Evolutionary conservation across 2,113 vertebrate species (phyloP), one percentile per base, ranked within the genome.

Genomic region (Micronycteris hirsuta): DNA sequence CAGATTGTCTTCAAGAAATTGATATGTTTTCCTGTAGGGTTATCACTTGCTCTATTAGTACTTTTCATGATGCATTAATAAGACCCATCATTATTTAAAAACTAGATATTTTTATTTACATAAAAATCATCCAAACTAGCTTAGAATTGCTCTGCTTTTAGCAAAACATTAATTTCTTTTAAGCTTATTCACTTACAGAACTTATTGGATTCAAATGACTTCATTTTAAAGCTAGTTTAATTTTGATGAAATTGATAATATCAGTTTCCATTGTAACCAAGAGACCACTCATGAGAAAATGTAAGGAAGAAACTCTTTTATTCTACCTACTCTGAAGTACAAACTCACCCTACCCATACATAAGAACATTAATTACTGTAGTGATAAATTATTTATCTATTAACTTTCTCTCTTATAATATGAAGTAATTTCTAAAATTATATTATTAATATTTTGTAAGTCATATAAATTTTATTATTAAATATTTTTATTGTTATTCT

Each of bases 191-290:
- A 77, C 13, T 86, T 94, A 88, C 26, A 41, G 20, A 96, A 65
- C 1, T n/a, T n/a, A 63, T 58, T 98, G 47, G 31, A 63, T 95
- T 91, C 56, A 96, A 81, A 95, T 87, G 13, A 92, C 58, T 96
- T 78, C 22, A 91, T 97, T 97, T 97, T 96, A 96, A 97, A 97
- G 3, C 58, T 15, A 68, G 0, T 93, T 97, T 96, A 68, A 54
- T 71, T 67, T 33, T n/a, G 10, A 80, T 82, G 52, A 88, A 85
- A 36, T 95, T 96, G 81, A 96, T 93, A 97, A 33, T 67, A 87
- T 14, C 43, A 22, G 80, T 97, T 94, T 90, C 4, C 26, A 33
- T 88, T 65, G 0, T 83, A 89, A 89, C 8, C 2, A 96, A 96
- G 52, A 26, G 0, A 76, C 31, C 45, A 61, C 38, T 96, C 8